Conservation (phyloP, 2,888 invertebrate genomes). For the Ypsolopha sequella region DNA sequence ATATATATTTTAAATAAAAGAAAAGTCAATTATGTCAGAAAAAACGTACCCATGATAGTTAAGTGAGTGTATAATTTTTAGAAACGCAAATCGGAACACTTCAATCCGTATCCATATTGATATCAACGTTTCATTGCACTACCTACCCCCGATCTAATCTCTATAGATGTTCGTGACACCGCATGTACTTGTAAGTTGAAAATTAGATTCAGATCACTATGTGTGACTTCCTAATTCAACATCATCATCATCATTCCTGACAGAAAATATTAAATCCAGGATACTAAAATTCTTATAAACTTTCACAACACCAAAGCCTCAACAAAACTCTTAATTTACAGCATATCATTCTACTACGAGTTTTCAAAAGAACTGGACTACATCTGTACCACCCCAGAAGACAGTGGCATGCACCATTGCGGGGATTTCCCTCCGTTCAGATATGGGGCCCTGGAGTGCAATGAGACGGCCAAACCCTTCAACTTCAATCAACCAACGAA, state of each 20-base stretch:
- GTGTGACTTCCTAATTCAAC: too few relatives aligned
- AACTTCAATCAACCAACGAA: slow-evolving; percentile 76
- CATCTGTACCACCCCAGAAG: slow-evolving; percentile 94
- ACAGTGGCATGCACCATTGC: slow-evolving; percentile 96
- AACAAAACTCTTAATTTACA: slow-evolving; percentile 23
- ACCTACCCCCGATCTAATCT: too few relatives aligned
- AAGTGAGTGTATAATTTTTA: too few relatives aligned
- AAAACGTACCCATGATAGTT: too few relatives aligned
- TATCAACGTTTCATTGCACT: too few relatives aligned
- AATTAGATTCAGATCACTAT: not conserved
- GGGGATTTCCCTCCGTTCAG: slow-evolving; percentile 84
- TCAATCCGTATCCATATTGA: too few relatives aligned
- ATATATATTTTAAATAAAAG: too few relatives aligned
- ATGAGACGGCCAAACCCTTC: slow-evolving; percentile 75
- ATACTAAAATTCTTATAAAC: not conserved
- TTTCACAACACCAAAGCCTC: not conserved
- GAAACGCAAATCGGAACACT: too few relatives aligned
- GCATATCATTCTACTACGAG: slow-evolving; percentile 87
- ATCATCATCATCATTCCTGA: too few relatives aligned
- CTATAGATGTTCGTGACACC: too few relatives aligned
- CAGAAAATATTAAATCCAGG: not conserved
- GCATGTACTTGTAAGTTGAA: not conserved
- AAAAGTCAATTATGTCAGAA: too few relatives aligned
- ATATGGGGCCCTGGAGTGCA: slow-evolving; percentile 81
- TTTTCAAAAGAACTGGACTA: slow-evolving; percentile 94